Conservation (phyloP, 2,888 invertebrate genomes). For the Rhagonycha fulva region DNA sequence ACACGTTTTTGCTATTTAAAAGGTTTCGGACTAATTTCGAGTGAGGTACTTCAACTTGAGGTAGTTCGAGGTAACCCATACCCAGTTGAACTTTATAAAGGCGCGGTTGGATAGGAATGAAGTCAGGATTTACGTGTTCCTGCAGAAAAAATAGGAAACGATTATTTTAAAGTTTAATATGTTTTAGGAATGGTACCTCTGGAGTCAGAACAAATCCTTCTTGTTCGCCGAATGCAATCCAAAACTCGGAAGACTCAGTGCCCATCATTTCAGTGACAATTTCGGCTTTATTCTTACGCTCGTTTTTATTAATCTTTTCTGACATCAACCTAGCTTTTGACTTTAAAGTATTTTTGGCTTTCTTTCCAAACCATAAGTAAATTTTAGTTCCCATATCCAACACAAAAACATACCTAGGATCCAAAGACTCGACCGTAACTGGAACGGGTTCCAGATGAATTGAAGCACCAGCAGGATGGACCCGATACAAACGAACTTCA, state of each 20-base stretch:
- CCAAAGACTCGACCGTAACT: constrained; percentile 72
- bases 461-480: constrained; percentile 84
- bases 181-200: neutral
- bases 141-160: constrained; percentile 44
- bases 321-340: constrained; percentile 90
- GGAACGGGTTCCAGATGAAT: constrained; percentile 90
- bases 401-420: constrained; percentile 90
- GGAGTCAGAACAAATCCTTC: constrained; percentile 60
- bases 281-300: constrained; percentile 93
- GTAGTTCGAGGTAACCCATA: constrained; percentile 97
- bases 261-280: constrained; percentile 83
- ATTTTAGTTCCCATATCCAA: constrained; percentile 85
- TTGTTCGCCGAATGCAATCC: constrained; percentile 69
- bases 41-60: constrained; percentile 84
- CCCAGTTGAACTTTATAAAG: constrained; percentile 95
- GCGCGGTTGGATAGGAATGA: constrained; percentile 69
- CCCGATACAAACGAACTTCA: constrained; percentile 82
- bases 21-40: constrained; percentile 76
- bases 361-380: constrained; percentile 89
- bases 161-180: neutral
- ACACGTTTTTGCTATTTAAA: constrained; percentile 90
- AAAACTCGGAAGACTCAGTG: constrained; percentile 84
- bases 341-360: constrained; percentile 85
- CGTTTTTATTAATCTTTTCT: constrained; percentile 98
- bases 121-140: constrained; percentile 75